phyloP scores from a whole-genome alignment of 2,888 invertebrate genomes.

The Omphaloscelis lunosa region DNA sequence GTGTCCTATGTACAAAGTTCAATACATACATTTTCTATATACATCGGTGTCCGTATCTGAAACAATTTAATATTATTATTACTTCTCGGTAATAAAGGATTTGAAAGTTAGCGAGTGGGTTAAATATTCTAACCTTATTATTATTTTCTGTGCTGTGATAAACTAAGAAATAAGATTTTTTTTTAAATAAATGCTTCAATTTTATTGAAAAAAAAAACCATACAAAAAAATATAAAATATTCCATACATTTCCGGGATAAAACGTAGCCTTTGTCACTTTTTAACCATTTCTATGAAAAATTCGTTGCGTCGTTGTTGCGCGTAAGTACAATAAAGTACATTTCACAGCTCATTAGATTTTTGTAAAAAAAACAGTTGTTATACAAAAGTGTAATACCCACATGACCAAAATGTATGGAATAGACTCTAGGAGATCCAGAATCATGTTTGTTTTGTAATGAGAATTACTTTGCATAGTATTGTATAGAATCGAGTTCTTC shows the following conservation, averaged over 20 bases:
- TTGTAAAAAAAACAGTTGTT: neutral
- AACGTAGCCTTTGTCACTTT: neutral
- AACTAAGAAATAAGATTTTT: too few relatives aligned
- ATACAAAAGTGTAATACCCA: neutral
- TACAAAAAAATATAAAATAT: too few relatives aligned
- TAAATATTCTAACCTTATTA: neutral
- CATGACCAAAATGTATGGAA: neutral
- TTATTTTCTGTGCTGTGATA: neutral
- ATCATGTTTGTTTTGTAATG: neutral
- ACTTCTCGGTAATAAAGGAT: neutral
- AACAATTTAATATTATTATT: conserved; percentile 44
- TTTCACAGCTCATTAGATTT: too few relatives aligned
- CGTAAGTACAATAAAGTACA: neutral
- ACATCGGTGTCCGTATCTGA: conserved; percentile 64
- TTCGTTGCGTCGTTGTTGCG: too few relatives aligned
- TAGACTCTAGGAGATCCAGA: neutral
- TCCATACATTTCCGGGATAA: too few relatives aligned
- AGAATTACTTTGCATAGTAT: neutral
- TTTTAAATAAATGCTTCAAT: too few relatives aligned
- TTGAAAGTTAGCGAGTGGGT: neutral
- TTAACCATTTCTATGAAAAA: neutral
- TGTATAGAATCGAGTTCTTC: neutral
- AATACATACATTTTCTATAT: conserved; percentile 69
- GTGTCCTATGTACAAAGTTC: conserved; percentile 69
- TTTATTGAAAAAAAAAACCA: too few relatives aligned